Percentiles rank a stretch among this genome's conserved stretches.
phyloP scores from a whole-genome alignment of 2,113 vertebrate genomes.

The Pogonocichla stellata region DNA sequence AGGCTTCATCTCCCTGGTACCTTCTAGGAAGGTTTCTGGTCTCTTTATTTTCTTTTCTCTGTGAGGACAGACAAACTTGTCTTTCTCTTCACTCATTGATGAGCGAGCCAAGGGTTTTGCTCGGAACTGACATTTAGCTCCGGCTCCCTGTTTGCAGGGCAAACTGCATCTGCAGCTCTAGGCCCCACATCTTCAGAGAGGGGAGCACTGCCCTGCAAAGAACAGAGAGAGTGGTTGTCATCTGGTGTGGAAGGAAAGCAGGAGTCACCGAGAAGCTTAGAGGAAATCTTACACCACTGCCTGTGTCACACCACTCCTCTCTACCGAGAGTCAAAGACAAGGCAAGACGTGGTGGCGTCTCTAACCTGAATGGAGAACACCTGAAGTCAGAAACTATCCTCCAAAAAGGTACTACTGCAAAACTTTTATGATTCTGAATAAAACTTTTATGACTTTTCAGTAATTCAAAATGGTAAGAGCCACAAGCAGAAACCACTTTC shows the following conservation, averaged over 20 bases:
- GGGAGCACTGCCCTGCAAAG: background rate
- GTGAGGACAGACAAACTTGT: background rate
- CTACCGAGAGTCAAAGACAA: background rate
- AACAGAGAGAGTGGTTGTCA: background rate
- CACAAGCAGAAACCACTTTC: background rate
- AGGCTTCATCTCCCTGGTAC: background rate
- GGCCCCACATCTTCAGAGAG: background rate
- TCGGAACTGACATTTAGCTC: background rate
- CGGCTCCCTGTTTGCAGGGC: constrained; percentile 3
- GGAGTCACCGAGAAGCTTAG: accelerated
- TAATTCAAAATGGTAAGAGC: background rate
- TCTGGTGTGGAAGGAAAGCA: background rate
- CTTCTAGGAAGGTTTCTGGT: background rate
- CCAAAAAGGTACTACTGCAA: background rate
- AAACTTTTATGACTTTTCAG: background rate
- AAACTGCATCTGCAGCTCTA: background rate
- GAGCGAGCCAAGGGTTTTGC: constrained; percentile 54
- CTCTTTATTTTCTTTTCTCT: background rate
- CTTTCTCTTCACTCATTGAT: background rate
- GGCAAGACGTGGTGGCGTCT: accelerated
- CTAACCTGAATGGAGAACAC: accelerated
- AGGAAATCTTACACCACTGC: background rate
- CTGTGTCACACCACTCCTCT: background rate
- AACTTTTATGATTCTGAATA: background rate
- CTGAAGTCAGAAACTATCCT: background rate